A percentile compares a stretch with the other conserved stretches of the same genome.
phyloP scores from a whole-genome alignment of 2,113 vertebrate genomes.

The Hirundichthys speculiger region DNA sequence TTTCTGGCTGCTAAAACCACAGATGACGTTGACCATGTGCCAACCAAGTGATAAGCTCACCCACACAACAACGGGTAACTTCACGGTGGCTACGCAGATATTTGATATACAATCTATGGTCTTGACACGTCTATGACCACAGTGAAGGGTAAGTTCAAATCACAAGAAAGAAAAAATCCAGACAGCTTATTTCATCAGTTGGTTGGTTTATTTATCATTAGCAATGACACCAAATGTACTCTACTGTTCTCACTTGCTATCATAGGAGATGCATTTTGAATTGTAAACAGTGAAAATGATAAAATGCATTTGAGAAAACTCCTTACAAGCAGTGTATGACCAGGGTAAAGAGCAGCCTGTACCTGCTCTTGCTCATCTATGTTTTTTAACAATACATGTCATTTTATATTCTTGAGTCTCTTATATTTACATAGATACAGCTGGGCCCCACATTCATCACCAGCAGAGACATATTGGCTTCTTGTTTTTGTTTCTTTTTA shows the following conservation, averaged over 20 bases:
- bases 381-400: slow-evolving; percentile 62
- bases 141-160: too few relatives aligned
- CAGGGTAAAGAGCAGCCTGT: slow-evolving; percentile 61
- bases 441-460: slow-evolving; percentile 60
- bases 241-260: slow-evolving; percentile 81
- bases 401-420: slow-evolving; percentile 83
- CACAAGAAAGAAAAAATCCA: slow-evolving; percentile 30
- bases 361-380: slow-evolving; percentile 52
- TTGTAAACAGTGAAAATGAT: slow-evolving; percentile 88
- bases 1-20: too few relatives aligned
- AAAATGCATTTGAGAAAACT: slow-evolving; percentile 81
- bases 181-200: slow-evolving; percentile 71
- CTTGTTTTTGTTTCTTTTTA: slow-evolving; percentile 66
- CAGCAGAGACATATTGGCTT: slow-evolving; percentile 68
- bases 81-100: too few relatives aligned
- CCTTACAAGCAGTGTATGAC: slow-evolving; percentile 81
- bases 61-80: too few relatives aligned
- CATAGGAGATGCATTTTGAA: slow-evolving; percentile 84
- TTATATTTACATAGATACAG: slow-evolving; percentile 82
- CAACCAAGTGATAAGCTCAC: too few relatives aligned
- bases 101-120: too few relatives aligned
- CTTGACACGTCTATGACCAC: too few relatives aligned
- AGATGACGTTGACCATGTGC: too few relatives aligned
- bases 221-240: slow-evolving; percentile 85
- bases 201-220: slow-evolving; percentile 92